Evolutionary conservation across 2,888 invertebrate genomes (phyloP), one percentile per base, ranked within the genome.

Genomic region (Oxyscelio sp.): DNA sequence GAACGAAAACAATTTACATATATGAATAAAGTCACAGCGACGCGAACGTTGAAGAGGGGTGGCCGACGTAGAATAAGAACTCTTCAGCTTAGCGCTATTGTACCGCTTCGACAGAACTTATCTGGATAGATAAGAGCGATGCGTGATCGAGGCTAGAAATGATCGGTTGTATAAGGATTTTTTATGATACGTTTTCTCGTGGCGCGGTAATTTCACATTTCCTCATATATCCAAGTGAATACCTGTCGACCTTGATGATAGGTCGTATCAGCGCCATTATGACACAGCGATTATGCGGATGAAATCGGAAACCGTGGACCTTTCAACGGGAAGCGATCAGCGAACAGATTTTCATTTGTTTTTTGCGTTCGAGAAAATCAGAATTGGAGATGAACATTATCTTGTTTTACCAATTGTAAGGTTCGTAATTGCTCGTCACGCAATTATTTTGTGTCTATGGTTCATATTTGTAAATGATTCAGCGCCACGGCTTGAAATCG

Each of bases 221-320:
- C 74, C 86, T 87, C 89, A 83, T 88, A 71, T 75, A 77, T 59
- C 70, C 50, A 50, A 58, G 50, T 70, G 52, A 50, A 83, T 77
- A 83, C 85, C 82, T 80, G 86, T 85, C 82, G 87, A 88, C 89
- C 89, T 90, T 90, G 90, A 59, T 34, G 45, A 15, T 75, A 81
- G 68, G 83, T 65, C 74, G 74, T 56, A 52, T 75, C 68, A 56
- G 3, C 17, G 5, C 22, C 38, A 48, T 52, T 17, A 66, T 80
- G 80, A 80, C 80, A 22, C 21, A 19, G 58, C 80, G 48, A 22
- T 71, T 52, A n/a, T n/a, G 40, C n/a, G 5, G 40, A 58, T 59
- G 48, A 43, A 63, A 56, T 71, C n/a, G 9, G 27, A 63, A 17
- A 59, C 40, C 27, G 15, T 40, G 40, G n/a, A 40, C n/a, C 40